Evolutionary conservation across 2,797 vertebrate genomes (phyloP).

Genomic region (Sebastes baramenuke): DNA sequence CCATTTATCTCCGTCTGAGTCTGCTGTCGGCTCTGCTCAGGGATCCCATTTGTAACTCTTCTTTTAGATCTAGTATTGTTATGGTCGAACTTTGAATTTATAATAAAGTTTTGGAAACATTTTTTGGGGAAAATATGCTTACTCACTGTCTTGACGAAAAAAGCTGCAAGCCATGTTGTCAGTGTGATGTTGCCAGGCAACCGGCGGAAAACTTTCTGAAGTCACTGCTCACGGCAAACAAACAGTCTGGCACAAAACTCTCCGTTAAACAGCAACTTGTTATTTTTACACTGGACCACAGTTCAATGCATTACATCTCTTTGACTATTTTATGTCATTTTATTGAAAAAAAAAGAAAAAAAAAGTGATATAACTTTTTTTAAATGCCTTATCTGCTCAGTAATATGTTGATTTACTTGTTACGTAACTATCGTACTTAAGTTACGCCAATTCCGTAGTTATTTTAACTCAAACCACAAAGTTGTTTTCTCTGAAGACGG

Average conservation of each 20-base stretch:
- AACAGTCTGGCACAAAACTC: neutral
- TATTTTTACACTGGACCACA: neutral
- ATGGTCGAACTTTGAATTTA: rapidly evolving
- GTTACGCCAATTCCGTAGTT: too few species aligned
- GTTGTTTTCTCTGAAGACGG: too few species aligned
- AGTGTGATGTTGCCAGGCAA: neutral
- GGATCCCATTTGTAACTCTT: neutral
- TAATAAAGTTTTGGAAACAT: neutral
- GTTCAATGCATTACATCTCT: neutral
- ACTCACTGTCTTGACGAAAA: neutral
- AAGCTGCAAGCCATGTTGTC: neutral
- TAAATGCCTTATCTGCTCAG: neutral
- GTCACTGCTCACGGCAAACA: neutral
- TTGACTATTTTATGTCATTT: neutral
- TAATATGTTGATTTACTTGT: neutral
- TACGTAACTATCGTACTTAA: too few species aligned
- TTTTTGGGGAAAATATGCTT: neutral
- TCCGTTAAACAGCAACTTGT: neutral
- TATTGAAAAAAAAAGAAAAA: neutral
- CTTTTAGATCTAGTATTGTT: neutral
- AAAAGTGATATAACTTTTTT: neutral
- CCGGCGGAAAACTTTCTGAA: neutral
- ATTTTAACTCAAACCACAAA: too few species aligned
- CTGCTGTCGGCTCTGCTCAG: neutral
- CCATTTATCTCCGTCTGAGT: neutral